A percentile compares a stretch with the other conserved stretches of the same genome.
phyloP scores from a whole-genome alignment of 2,797 vertebrate genomes.

The Hylomyscus alleni region DNA sequence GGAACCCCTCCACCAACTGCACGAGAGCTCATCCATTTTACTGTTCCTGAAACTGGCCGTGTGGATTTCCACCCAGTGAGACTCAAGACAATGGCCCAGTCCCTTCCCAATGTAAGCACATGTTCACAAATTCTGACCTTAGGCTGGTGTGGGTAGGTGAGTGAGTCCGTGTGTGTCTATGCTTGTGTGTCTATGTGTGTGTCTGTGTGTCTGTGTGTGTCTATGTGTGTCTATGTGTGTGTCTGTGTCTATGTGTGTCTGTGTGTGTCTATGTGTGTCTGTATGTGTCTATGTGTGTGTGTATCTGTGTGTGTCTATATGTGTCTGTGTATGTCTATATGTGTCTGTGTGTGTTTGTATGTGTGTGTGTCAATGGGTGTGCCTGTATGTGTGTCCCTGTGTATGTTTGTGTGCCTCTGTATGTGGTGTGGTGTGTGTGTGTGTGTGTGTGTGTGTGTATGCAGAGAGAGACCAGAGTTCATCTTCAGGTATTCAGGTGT shows the following conservation, averaged over 20 bases:
- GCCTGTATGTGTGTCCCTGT: not conserved
- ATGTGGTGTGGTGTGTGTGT: no score
- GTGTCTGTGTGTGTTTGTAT: no score
- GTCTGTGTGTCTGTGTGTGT: no score
- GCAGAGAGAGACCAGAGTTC: not conserved
- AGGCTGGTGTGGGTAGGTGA: no score
- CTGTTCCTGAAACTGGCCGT: not conserved
- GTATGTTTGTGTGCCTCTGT: no score
- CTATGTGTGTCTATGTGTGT: accelerated
- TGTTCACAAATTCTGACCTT: not conserved
- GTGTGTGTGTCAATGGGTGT: not conserved
- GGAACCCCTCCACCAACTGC: constrained; percentile 14
- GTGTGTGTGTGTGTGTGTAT: no score
- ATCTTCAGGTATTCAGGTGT: no score
- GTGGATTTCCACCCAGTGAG: not conserved
- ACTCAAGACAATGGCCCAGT: accelerated
- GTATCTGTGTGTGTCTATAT: not conserved
- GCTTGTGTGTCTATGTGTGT: not conserved
- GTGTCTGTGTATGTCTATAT: no score
- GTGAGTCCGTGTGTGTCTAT: not conserved
- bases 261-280: not conserved
- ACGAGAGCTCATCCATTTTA: not conserved
- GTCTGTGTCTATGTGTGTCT: not conserved
- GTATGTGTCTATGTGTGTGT: not conserved
- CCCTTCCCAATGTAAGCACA: accelerated